Base-by-base conservation (phyloP, 2,113 vertebrate species). In the Mastomys coucha region DNA sequence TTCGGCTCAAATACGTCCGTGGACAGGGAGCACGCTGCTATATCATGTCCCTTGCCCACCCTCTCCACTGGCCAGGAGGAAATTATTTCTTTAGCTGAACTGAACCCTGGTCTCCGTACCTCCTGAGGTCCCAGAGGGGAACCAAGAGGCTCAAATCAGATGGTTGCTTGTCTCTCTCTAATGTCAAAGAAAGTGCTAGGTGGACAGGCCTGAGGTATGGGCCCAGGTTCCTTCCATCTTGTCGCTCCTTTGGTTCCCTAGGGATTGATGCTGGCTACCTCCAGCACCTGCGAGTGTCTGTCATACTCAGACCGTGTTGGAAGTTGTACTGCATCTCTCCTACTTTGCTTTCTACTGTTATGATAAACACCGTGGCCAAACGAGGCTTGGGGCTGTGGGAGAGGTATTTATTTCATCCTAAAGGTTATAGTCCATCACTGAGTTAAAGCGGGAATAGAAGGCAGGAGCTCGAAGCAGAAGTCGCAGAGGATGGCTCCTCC, bases 111-210 rank as follows among this genome's bases (percentile, higher is more conserved):
- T 16, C 89, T 20, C 28, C 0, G 0, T 4, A 22, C 39, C 31
- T 73, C 53, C 63, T 31, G 19, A 80, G 10, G 42, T 42, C 56
- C 63, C 51, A 51, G 56, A 36, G 53, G 39, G 42, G 67, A 26
- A 49, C 60, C 39, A 42, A 49, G 60, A 36, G 16, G 42, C 67
- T 96, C 65, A 39, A 16, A 49, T 77, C 67, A 72, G 72, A 39
- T 16, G 17, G 65, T 13, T 8, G 49, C 60, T 73, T 84, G 39
- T 51, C 45, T 36, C 63, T 95, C 36, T 63, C 53, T n/a, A 70
- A 45, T 7, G 0, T 16, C 9, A 13, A 24, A 4, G 80, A 13
- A 14, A 10, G 0, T 0, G 2, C 24, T n/a, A 42, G 45, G 7
- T 14, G 19, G 76, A 75, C 42, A 45, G 82, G 14, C 19, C 28